phyloP scores from a whole-genome alignment of 2,113 vertebrate genomes.

The chimpanzee (Pan troglodytes) region DNA sequence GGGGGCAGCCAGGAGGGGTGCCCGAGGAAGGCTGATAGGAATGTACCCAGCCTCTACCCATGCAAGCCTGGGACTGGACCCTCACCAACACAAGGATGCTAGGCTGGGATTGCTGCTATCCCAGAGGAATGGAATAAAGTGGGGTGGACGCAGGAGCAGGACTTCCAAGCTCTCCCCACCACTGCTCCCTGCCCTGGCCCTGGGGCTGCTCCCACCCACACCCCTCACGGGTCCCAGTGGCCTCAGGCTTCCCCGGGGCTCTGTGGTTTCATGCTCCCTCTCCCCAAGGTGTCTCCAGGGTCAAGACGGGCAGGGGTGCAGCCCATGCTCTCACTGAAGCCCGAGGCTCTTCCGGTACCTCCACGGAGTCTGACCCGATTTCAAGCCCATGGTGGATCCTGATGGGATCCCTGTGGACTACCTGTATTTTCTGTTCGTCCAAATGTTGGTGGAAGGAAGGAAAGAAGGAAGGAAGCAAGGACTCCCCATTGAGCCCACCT shows the following conservation, averaged over 20 bases:
- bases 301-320: too few relatives aligned
- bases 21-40: background rate
- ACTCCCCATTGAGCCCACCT: background rate
- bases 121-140: background rate
- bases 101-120: background rate
- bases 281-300: background rate
- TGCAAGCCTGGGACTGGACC: background rate
- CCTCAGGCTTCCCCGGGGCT: background rate
- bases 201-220: too few relatives aligned
- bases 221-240: background rate
- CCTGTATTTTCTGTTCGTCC: background rate
- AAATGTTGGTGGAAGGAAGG: background rate
- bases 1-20: background rate
- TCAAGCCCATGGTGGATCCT: rapidly evolving
- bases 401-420: background rate
- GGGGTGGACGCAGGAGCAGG: background rate
- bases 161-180: background rate
- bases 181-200: background rate
- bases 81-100: background rate
- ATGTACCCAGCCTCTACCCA: too few relatives aligned
- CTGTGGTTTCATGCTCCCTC: background rate
- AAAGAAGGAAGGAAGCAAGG: background rate
- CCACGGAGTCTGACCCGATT: background rate
- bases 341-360: background rate
- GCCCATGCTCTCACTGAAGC: background rate